Conservation (phyloP, 2,797 vertebrate species). For the Rousettus madagascariensis region DNA sequence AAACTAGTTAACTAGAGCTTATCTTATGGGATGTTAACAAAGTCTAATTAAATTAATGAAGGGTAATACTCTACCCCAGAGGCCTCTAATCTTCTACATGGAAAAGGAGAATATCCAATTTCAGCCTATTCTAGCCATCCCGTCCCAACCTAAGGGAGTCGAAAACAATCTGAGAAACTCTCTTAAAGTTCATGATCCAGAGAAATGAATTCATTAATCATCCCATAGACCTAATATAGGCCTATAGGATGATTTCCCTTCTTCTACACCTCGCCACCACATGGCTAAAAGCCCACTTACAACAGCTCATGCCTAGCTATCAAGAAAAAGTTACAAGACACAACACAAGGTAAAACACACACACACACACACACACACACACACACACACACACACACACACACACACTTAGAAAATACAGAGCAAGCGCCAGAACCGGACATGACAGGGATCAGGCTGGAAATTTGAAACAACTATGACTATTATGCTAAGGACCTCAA, state of each 20-base stretch:
- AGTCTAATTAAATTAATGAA: neutral
- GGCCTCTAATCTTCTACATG: neutral
- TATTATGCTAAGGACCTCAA: neutral
- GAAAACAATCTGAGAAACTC: neutral
- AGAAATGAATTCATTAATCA: neutral
- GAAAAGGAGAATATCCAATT: neutral
- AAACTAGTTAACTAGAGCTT: neutral
- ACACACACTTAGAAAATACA: neutral
- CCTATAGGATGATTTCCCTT: neutral
- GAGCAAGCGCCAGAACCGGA: neutral
- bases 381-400: neutral
- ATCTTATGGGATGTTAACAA: neutral
- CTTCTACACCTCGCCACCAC: neutral
- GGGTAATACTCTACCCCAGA: neutral
- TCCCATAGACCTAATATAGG: neutral
- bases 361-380: neutral
- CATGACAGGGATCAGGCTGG: neutral
- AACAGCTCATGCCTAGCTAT: neutral
- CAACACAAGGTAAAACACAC: neutral
- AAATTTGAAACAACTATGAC: neutral
- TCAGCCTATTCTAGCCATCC: neutral
- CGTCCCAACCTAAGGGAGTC: neutral
- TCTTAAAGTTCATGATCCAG: neutral
- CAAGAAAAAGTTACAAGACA: neutral
- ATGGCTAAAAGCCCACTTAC: neutral